Percentiles rank a stretch among this genome's conserved stretches.
phyloP scores from a whole-genome alignment of 2,888 invertebrate genomes.

The Hydrotaea cyrtoneurina region DNA sequence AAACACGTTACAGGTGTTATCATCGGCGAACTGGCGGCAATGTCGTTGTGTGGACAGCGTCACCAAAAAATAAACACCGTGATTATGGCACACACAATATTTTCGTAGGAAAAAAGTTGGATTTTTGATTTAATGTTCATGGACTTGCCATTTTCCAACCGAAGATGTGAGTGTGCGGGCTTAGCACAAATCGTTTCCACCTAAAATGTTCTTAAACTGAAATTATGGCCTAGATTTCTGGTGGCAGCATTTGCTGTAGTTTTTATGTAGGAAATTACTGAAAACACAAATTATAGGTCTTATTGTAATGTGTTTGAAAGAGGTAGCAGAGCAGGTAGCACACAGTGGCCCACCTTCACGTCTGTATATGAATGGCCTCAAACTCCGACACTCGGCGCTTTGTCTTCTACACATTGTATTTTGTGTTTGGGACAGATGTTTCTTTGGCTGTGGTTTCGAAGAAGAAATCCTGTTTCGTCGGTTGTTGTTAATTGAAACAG shows the following conservation, averaged over 20 bases:
- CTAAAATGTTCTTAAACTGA: too few relatives aligned
- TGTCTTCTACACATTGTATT: neutral
- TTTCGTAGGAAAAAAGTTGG: too few relatives aligned
- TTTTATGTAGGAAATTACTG: neutral
- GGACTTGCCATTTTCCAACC: too few relatives aligned
- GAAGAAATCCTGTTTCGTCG: neutral
- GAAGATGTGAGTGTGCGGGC: too few relatives aligned
- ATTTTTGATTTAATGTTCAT: too few relatives aligned
- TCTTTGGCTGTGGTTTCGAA: neutral
- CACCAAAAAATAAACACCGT: neutral
- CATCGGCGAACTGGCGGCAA: neutral
- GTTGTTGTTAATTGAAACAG: neutral
- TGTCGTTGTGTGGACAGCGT: neutral
- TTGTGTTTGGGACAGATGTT: neutral
- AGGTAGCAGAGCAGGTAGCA: too few relatives aligned
- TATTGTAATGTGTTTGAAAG: neutral
- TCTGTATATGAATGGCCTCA: too few relatives aligned
- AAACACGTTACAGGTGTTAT: slow-evolving; percentile 47
- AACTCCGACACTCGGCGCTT: neutral
- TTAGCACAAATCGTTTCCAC: too few relatives aligned
- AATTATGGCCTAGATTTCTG: too few relatives aligned
- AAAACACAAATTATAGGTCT: neutral
- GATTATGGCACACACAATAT: too few relatives aligned
- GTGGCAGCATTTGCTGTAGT: neutral
- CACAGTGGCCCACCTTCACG: neutral